A percentile compares a stretch with the other conserved stretches of the same genome.
Conservation (phyloP, 1,140 invertebrate genomes). For the Mylabris phalerata region DNA sequence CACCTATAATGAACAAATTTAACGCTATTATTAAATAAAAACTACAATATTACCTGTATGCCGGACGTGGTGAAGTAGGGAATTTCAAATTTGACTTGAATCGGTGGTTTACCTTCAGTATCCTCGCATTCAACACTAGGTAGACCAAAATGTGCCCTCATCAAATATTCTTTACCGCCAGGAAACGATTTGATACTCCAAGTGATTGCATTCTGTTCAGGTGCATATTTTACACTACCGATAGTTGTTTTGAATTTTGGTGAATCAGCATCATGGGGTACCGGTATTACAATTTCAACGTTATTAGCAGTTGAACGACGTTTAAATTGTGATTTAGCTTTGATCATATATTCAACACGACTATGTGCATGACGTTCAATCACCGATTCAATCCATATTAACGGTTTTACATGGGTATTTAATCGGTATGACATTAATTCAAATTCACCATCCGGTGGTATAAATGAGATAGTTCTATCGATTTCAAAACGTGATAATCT, state of each 20-base stretch:
- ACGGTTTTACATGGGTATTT: conserved; percentile 94
- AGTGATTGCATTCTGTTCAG: conserved; percentile 95
- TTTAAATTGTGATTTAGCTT: conserved; percentile 99
- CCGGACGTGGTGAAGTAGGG: conserved; percentile 99
- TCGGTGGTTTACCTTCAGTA: conserved; percentile 93
- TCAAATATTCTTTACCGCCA: conserved; percentile 97
- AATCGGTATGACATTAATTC: conserved; percentile 99
- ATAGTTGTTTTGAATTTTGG: conserved; percentile 99
- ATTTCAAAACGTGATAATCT: conserved; percentile 96
- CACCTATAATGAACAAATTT: conserved; percentile 48
- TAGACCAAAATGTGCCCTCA: conserved; percentile 98
- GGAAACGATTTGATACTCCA: conserved; percentile 99
- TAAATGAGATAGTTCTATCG: conserved; percentile 97
- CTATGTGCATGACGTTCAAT: conserved; percentile 98
- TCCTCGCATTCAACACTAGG: conserved; percentile 96
- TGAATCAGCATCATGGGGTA: conserved; percentile 95
- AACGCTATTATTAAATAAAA: background rate
- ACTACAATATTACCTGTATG: conserved; percentile 66
- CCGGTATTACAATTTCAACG: conserved; percentile 98
- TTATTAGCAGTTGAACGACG: conserved; percentile 97
- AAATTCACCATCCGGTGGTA: conserved; percentile 99
- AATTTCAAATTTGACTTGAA: conserved; percentile 99
- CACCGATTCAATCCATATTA: conserved; percentile 99
- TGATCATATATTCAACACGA: conserved; percentile 98
- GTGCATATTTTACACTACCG: conserved; percentile 95